phyloP scores from a whole-genome alignment of 35 echinoderm and acorn worm genomes.

The Holothuria glaberrima region DNA sequence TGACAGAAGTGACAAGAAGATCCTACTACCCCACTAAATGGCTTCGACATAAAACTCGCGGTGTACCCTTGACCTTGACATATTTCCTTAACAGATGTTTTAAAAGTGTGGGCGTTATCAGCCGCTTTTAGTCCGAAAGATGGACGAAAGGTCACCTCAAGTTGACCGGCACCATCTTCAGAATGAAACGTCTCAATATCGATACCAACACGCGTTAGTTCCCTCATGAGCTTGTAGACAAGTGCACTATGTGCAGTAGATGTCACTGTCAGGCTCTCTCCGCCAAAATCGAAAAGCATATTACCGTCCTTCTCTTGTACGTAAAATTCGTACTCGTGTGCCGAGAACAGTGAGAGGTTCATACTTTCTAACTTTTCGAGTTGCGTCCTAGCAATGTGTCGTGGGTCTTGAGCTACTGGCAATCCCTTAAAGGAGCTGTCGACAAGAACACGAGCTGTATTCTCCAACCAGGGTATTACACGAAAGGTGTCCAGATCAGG shows the following conservation, averaged over 20 bases:
- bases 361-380: conserved; percentile 58
- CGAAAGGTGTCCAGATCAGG: conserved; percentile 87
- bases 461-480: conserved; percentile 71
- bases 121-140: conserved; percentile 64
- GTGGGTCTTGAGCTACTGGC: conserved; percentile 44
- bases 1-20: conserved; percentile 65
- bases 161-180: conserved; percentile 67
- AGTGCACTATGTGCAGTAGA: conserved; percentile 52
- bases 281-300: conserved; percentile 33
- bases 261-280: conserved; percentile 50
- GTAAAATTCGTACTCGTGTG: conserved; percentile 80
- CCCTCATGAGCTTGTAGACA: conserved; percentile 69
- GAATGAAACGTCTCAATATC: conserved; percentile 71
- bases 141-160: conserved; percentile 69
- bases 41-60: conserved; percentile 79
- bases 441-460: conserved; percentile 72
- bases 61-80: conserved; percentile 60
- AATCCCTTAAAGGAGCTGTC: conserved; percentile 36
- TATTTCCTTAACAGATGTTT: conserved; percentile 75
- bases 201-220: conserved; percentile 66
- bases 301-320: conserved; percentile 39
- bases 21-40: conserved; percentile 37
- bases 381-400: conserved; percentile 65
- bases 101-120: conserved; percentile 76
- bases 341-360: conserved; percentile 67